phyloP scores from a whole-genome alignment of 2,888 invertebrate species.

The Pocota personata region DNA sequence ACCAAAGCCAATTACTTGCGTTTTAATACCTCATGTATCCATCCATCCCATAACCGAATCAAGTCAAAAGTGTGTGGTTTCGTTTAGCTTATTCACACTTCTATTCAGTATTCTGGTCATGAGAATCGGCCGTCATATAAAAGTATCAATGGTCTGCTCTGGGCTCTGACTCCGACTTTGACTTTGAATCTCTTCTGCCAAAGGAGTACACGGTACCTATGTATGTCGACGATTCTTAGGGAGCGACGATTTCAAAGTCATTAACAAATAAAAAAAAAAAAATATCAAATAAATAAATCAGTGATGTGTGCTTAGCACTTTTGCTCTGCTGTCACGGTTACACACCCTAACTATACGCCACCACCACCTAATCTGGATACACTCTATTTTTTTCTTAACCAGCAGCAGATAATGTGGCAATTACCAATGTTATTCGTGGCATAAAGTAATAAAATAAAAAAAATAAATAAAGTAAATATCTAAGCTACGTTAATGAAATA shows the following conservation, averaged over 20 bases:
- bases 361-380: constrained; percentile 47
- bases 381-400: constrained; percentile 5
- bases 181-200: not conserved
- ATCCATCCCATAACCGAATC: constrained; percentile 52
- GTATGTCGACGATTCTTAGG: constrained; percentile 11
- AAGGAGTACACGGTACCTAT: not conserved
- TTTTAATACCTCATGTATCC: constrained; percentile 56
- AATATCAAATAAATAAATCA: constrained; percentile 29
- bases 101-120: constrained; percentile 70
- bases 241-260: constrained; percentile 51
- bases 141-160: constrained; percentile 61
- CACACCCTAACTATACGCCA: constrained; percentile 50
- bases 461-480: constrained; percentile 46
- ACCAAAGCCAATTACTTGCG: constrained; percentile 64
- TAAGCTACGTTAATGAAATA: constrained; percentile 72
- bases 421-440: constrained; percentile 63
- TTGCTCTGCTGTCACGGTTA: constrained; percentile 47
- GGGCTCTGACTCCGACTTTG: constrained; percentile 7
- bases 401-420: constrained; percentile 64
- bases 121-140: constrained; percentile 64
- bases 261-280: constrained; percentile 25
- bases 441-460: constrained; percentile 49
- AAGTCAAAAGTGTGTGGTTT: constrained; percentile 63
- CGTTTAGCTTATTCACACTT: constrained; percentile 68
- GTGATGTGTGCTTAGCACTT: constrained; percentile 54